These are phyloP conservation scores for Drosophila sulfurigaster DNA, from an alignment of 1,140 invertebrate genomes.

Conservation along the genomic window DNA sequence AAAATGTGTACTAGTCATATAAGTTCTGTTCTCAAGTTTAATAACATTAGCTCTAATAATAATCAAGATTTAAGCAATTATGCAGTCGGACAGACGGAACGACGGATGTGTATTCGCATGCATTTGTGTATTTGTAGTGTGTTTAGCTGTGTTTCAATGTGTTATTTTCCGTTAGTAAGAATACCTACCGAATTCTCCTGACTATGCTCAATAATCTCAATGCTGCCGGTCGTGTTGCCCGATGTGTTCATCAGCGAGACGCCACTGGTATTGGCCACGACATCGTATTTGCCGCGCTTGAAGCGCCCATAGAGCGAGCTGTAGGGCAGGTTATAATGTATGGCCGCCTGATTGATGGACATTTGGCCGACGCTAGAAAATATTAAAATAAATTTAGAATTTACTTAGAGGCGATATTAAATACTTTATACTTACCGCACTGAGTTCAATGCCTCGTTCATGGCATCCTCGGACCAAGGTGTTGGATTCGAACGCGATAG, in stretches of 20 bases:
- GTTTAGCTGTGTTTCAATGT: not conserved
- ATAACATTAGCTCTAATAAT: no score
- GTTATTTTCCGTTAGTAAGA: conserved; percentile 6
- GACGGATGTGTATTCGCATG: not conserved
- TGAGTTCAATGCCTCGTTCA: conserved; percentile 94
- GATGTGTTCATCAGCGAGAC: conserved; percentile 79
- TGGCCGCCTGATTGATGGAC: conserved; percentile 97
- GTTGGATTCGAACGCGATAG: conserved; percentile 93
- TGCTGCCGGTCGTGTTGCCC: conserved; percentile 83
- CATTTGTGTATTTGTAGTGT: not conserved
- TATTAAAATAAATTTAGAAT: conserved; percentile 27
- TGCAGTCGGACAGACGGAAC: not conserved
- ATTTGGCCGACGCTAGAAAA: conserved; percentile 92
- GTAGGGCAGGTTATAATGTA: conserved; percentile 95
- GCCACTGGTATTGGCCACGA: conserved; percentile 72
- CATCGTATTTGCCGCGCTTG: conserved; percentile 89
- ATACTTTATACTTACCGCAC: conserved; percentile 88
- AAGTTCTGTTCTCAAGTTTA: no score
- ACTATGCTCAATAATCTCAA: conserved; percentile 85
- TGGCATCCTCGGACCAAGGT: conserved; percentile 95
- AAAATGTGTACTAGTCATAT: no score
- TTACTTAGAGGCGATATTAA: not conserved
- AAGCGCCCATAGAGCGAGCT: conserved; percentile 95
- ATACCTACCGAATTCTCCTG: conserved; percentile 84
- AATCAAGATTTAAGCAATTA: no score